Conservation (phyloP, 2,113 vertebrate species). For the Stictonetta naevosa region DNA sequence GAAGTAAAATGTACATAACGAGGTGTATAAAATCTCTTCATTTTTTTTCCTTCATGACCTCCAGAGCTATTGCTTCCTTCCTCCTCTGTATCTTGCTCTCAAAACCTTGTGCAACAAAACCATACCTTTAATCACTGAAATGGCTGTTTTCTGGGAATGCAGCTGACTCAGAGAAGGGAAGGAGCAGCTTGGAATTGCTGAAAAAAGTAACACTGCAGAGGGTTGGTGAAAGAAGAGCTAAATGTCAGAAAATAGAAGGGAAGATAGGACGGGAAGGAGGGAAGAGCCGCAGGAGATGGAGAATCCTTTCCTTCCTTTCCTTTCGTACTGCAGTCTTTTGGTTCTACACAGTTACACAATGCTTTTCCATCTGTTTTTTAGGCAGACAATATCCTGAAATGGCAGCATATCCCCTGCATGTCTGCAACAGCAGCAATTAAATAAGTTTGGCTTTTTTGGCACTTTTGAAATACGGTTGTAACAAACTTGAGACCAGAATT, state of each 20-base stretch:
- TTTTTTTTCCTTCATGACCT: background rate
- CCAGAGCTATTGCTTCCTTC: background rate
- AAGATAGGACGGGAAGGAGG: background rate
- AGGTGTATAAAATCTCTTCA: background rate
- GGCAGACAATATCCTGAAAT: background rate
- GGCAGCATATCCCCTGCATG: background rate
- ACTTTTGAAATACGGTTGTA: background rate
- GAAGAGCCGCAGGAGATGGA: background rate
- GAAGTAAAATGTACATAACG: background rate
- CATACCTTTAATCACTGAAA: background rate
- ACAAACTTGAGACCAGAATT: background rate
- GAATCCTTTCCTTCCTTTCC: background rate
- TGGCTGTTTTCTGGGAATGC: background rate
- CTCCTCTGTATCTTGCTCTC: background rate
- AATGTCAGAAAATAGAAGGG: background rate
- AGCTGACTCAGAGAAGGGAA: background rate
- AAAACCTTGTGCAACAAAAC: background rate
- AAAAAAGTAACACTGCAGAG: background rate
- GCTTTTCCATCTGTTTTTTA: background rate
- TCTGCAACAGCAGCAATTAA: background rate
- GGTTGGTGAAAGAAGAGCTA: background rate
- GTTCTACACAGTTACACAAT: background rate
- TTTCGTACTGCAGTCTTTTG: fast-evolving
- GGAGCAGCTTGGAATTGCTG: background rate
- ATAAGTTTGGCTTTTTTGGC: background rate